Evolutionary conservation across 1,140 invertebrate genomes (phyloP), one percentile per base, ranked within the genome.

Genomic region (Matsumurasca onukii): DNA sequence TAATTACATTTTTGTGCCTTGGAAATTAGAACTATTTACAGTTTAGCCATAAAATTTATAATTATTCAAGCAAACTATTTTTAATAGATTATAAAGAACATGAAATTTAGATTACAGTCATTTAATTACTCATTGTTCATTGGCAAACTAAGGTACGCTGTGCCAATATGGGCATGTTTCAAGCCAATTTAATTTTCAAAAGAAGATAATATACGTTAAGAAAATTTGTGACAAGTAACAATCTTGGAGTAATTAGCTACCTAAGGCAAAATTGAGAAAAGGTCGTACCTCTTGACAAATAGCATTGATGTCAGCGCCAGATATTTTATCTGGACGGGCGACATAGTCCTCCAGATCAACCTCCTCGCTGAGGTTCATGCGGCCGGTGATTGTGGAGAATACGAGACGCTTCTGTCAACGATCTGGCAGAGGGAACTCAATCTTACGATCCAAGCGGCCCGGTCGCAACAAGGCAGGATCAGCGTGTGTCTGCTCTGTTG

Each of bases 211-310:
- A n/a, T n/a, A n/a, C n/a, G n/a, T n/a, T n/a, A n/a, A n/a, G n/a
- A n/a, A n/a, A n/a, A n/a, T n/a, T n/a, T n/a, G n/a, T n/a, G n/a
- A n/a, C n/a, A n/a, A n/a, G n/a, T n/a, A n/a, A n/a, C n/a, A n/a
- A n/a, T n/a, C n/a, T n/a, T n/a, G n/a, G n/a, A n/a, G n/a, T n/a
- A n/a, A n/a, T n/a, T n/a, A n/a, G n/a, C n/a, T n/a, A n/a, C n/a
- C n/a, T n/a, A n/a, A n/a, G n/a, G n/a, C n/a, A n/a, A n/a, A n/a
- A n/a, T n/a, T n/a, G n/a, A n/a, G n/a, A n/a, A n/a, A n/a, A n/a
- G n/a, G n/a, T n/a, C n/a, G n/a, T n/a, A 96, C 95, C 83, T 99
- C 98, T 83, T 99, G 98, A 80, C 97, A 99, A 76, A 99, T 99
- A 30, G 98, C 97, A 81, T 99, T 99, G 70, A 99, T 99, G 78